phyloP scores from a whole-genome alignment of 2,888 invertebrate species.

The Troides aeacus region DNA sequence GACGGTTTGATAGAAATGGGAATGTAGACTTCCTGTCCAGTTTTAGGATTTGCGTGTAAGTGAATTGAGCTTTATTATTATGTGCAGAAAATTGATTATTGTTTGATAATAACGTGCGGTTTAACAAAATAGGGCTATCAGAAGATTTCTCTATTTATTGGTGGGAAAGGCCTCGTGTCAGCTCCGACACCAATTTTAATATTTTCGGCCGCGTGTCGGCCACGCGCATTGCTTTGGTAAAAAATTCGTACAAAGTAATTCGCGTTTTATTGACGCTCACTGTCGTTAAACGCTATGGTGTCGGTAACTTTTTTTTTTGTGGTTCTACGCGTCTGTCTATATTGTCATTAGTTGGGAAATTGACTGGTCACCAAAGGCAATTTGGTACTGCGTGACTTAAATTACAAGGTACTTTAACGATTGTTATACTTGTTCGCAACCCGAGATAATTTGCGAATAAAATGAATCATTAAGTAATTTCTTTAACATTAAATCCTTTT shows the following conservation, averaged over 20 bases:
- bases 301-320: constrained; percentile 51
- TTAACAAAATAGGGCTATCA: constrained; percentile 60
- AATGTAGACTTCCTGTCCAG: constrained; percentile 10
- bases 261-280: constrained; percentile 76
- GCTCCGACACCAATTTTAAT: constrained; percentile 79
- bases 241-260: constrained; percentile 72
- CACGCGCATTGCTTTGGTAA: constrained; percentile 75
- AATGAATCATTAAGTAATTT: too few relatives aligned
- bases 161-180: constrained; percentile 79
- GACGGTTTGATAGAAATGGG: constrained; percentile 34
- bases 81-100: constrained; percentile 36
- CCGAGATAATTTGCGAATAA: too few relatives aligned
- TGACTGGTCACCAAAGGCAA: constrained; percentile 52
- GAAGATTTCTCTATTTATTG: constrained; percentile 73
- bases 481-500: too few relatives aligned
- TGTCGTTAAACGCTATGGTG: constrained; percentile 70
- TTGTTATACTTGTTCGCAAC: constrained; percentile 1
- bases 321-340: constrained; percentile 51
- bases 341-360: constrained; percentile 63
- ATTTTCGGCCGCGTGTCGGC: constrained; percentile 68
- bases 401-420: constrained; percentile 25
- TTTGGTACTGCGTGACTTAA: constrained; percentile 35
- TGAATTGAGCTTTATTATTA: constrained; percentile 10
- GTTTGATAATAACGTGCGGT: constrained; percentile 28
- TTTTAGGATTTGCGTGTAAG: background rate